Conservation (phyloP, 2,113 vertebrate genomes). For the rat (Rattus norvegicus) region GRCr8 NC_086026.1:12375001-12375500, state of each 20-base stretch:
- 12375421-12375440: background rate
- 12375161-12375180: background rate
- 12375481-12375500: background rate
- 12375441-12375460: background rate
- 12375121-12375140: background rate
- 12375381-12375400: background rate
- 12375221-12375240: background rate
- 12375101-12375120: background rate
- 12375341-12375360: background rate
- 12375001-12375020: background rate
- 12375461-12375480: background rate
- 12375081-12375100: background rate
- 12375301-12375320: background rate
- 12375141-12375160: background rate
- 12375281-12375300: background rate
- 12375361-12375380: background rate
- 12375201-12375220: background rate
- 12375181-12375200: background rate
- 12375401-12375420: background rate
- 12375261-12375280: background rate
- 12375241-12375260: background rate
- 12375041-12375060: background rate
- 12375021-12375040: background rate
- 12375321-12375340: constrained; percentile 10
- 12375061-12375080: background rate